Base-by-base conservation (phyloP, 2,888 invertebrate species). In the Marronus borbonicus region DNA sequence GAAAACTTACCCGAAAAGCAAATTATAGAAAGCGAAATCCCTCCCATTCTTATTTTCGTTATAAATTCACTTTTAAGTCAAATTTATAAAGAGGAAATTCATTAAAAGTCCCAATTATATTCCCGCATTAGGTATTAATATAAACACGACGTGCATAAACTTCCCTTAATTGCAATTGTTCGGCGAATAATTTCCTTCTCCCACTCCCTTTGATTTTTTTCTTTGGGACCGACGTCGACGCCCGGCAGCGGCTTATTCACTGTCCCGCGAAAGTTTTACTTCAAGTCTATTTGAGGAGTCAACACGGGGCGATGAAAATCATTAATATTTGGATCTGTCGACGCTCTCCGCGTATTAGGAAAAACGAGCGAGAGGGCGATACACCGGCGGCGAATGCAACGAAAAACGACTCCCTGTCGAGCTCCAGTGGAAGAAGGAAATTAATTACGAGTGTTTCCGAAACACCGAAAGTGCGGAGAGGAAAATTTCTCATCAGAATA, bases 401-500 rank as follows among this genome's bases (percentile, higher is more conserved):
- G 28, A n/a, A 31, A 36, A 64, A 14, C 36, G 64, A 12, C 28
- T n/a, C n/a, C 31, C 28, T 14, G 10, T 7, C 20, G 69, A 52
- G 50, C 8, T 70, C 14, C 31, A 24, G 44, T 1, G 5, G 20
- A 58, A 70, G 70, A 31, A 55, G 70, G 70, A 70, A 70, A 70
- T 70, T 70, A 70, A 70, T 70, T 70, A 70, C 70, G 70, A 70
- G 70, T 70, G 70, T 70, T 70, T 70, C 70, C 70, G 70, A 70
- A 70, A 70, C 70, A 70, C 70, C 58, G 70, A 70, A 70, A 58
- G 70, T 70, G 70, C 55, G 70, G 70, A 58, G 55, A 58, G 36
- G 70, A 55, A 70, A 70, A 70, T 70, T 70, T 70, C 70, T 70
- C 70, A 70, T 70, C 70, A 70, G 70, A 70, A 70, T 70, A 70